phyloP scores from a whole-genome alignment of 2,113 vertebrate species.

The Phalacrocorax carbo region DNA sequence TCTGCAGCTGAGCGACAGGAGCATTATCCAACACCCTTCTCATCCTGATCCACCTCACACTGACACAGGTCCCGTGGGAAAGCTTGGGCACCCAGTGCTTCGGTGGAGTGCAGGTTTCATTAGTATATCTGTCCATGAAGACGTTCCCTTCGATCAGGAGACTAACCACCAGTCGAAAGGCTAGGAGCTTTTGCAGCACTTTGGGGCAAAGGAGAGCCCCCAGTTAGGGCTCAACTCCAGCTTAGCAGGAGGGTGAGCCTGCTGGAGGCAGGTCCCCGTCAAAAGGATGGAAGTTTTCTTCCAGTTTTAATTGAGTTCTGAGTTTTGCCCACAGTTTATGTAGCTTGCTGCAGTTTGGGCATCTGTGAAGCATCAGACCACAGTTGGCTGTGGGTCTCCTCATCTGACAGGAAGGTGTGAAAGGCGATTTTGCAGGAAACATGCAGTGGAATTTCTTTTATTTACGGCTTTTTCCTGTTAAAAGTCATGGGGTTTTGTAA shows the following conservation, averaged over 20 bases:
- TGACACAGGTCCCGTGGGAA: neutral
- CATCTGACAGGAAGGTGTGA: neutral
- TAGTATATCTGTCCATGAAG: neutral
- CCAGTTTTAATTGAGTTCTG: neutral
- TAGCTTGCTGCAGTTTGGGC: neutral
- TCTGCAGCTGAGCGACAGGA: neutral
- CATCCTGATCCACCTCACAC: neutral
- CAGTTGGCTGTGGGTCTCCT: neutral
- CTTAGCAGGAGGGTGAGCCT: neutral
- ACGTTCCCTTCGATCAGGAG: neutral
- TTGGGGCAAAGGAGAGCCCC: neutral
- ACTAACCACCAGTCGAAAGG: neutral
- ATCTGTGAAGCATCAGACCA: neutral
- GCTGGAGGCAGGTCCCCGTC: neutral
- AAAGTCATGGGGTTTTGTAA: neutral
- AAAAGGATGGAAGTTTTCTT: neutral
- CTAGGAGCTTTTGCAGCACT: neutral
- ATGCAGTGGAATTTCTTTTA: neutral
- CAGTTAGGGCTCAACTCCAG: neutral
- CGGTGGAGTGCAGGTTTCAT: neutral
- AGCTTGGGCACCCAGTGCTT: rapidly evolving
- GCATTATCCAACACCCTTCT: rapidly evolving
- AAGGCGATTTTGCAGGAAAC: conserved; percentile 1
- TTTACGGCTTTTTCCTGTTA: neutral
- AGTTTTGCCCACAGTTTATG: neutral